phyloP scores from a whole-genome alignment of 2,113 vertebrate species.

The Paralichthys olivaceus region DNA sequence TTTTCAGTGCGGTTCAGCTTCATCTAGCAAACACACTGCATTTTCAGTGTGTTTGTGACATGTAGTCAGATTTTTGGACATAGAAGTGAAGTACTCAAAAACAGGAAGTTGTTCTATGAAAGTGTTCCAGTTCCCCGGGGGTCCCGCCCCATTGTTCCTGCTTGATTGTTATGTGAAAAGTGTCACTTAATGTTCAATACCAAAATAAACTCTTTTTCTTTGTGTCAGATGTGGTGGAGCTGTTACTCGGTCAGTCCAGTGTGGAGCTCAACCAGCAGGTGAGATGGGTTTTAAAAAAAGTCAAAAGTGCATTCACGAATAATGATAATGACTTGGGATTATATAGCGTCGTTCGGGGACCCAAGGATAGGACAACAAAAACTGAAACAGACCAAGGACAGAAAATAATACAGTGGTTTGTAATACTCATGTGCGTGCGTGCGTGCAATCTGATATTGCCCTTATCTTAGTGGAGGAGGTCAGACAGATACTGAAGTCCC shows the following conservation, averaged over 20 bases:
- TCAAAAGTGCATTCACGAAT: background rate
- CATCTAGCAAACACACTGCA: background rate
- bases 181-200: background rate
- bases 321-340: background rate
- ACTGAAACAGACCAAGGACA: too few relatives aligned
- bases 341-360: too few relatives aligned
- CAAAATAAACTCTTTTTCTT: constrained; percentile 27
- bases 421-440: too few relatives aligned
- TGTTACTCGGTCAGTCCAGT: constrained; percentile 89
- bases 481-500: too few relatives aligned
- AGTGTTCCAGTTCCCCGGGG: background rate
- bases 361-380: too few relatives aligned
- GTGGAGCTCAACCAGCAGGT: constrained; percentile 99
- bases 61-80: background rate
- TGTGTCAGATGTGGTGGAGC: constrained; percentile 92
- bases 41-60: background rate
- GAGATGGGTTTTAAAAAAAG: constrained; percentile 19
- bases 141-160: constrained; percentile 20
- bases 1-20: background rate
- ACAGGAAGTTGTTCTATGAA: constrained; percentile 20
- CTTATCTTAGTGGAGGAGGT: too few relatives aligned
- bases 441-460: too few relatives aligned
- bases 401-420: too few relatives aligned
- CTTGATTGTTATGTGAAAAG: background rate
- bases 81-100: constrained; percentile 12